Percentiles rank a stretch among this genome's conserved stretches.
Conservation (phyloP, 2,888 invertebrate genomes). For the Cheilosia variabilis region DNA sequence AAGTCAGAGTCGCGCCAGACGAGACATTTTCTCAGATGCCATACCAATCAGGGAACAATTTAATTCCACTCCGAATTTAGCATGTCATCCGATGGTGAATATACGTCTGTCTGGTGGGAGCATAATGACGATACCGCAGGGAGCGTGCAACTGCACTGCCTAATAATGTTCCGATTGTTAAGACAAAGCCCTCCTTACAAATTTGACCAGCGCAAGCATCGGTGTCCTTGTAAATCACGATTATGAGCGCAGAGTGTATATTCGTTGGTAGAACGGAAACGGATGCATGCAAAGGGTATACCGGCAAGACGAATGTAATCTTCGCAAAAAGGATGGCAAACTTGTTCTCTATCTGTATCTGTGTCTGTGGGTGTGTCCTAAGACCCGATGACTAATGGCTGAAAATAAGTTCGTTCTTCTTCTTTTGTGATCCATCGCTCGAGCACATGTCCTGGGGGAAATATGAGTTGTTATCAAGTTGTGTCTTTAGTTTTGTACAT, state of each 20-base stretch:
- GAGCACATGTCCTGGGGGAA: slow-evolving; percentile 69
- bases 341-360: slow-evolving; percentile 20
- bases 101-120: slow-evolving; percentile 42
- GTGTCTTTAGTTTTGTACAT: slow-evolving; percentile 68
- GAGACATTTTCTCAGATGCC: slow-evolving; percentile 14
- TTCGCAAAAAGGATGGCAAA: slow-evolving; percentile 67
- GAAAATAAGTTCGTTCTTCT: slow-evolving; percentile 66
- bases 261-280: slow-evolving; percentile 18
- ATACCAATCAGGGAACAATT: slow-evolving; percentile 54
- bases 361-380: slow-evolving; percentile 37
- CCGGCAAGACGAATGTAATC: slow-evolving; percentile 68
- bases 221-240: slow-evolving; percentile 56
- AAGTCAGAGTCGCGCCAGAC: slow-evolving; percentile 1
- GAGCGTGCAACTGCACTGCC: slow-evolving; percentile 26
- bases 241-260: slow-evolving; percentile 30
- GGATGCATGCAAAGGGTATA: slow-evolving; percentile 19
- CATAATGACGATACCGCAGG: slow-evolving; percentile 46
- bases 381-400: slow-evolving; percentile 71
- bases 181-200: slow-evolving; percentile 44
- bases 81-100: slow-evolving; percentile 49
- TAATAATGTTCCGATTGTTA: slow-evolving; percentile 53
- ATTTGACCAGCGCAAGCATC: slow-evolving; percentile 4
- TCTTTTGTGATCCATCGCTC: slow-evolving; percentile 63
- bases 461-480: slow-evolving; percentile 74
- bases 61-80: slow-evolving; percentile 52